Base-by-base conservation (phyloP, 2,888 invertebrate genomes). In the Drosophila meridionalis region DNA sequence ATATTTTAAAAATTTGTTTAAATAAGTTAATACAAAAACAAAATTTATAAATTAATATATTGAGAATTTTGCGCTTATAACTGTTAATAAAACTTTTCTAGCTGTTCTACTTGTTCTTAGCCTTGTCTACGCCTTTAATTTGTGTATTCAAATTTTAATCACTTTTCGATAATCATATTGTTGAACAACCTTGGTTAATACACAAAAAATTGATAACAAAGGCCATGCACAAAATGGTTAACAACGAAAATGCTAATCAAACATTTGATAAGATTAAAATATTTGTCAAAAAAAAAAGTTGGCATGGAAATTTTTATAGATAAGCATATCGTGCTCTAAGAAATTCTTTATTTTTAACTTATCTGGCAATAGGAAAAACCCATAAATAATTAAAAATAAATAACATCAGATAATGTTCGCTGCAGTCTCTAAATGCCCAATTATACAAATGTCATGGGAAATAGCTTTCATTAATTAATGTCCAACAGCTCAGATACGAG, bases 231-330 rank as follows among this genome's bases (percentile, higher is more conserved):
- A 8, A 26, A 36, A 11, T 12, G 4, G 14, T 7, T 47, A 11
- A 36, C 32, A 14, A 20, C 30, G 11, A 26, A 6, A 26, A 32
- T 26, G 3, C 5, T 11, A 14, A 7, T 12, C 5, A 52, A 11
- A 14, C n/a, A 6, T 50, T 30, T 28, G 66, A 57, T 57, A 50
- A 66, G 68, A 68, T 66, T 50, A 28, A 7, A 42, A 50, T 2
- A 11, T 20, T 30, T 48, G 4, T 6, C 28, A 2, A 7, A 5
- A 8, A 20, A 26, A 14, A 34, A 14, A 26, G 14, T 11, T n/a
- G 4, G 5, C 32, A 42, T 40, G 32, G 50, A 32, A 20, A 42
- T 50, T 26, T 53, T 20, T 9, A 3, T 0, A 34, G 40, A 48
- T 47, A 55, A n/a, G n/a, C 32, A 20, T 14, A 5, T 20, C 7